phyloP scores from a whole-genome alignment of 2,113 vertebrate genomes.

The Rhinoderma darwinii region DNA sequence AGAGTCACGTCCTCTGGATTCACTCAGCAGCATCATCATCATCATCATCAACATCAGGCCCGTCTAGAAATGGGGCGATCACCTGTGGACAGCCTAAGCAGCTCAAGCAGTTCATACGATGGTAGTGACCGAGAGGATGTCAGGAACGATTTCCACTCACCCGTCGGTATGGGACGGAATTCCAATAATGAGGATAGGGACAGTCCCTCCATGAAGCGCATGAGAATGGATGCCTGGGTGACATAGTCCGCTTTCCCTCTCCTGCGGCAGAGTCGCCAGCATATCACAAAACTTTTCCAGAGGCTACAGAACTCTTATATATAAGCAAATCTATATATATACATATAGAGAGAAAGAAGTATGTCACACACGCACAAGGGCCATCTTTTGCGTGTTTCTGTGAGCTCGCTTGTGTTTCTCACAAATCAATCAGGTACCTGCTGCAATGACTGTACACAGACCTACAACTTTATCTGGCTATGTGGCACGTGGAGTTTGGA shows the following conservation, averaged over 20 bases:
- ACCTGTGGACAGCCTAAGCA: constrained; percentile 96
- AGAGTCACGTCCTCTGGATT: constrained; percentile 89
- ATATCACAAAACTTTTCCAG: constrained; percentile 79
- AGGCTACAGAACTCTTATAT: constrained; percentile 79
- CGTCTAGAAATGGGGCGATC: constrained; percentile 95
- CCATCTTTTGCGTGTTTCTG: constrained; percentile 64
- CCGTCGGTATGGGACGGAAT: constrained; percentile 84
- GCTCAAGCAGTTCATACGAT: constrained; percentile 96
- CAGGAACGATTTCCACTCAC: constrained; percentile 90
- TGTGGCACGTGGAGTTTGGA: constrained; percentile 86
- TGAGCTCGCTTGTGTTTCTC: constrained; percentile 76
- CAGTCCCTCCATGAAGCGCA: constrained; percentile 93
- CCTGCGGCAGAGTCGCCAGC: constrained; percentile 74
- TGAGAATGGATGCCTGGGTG: constrained; percentile 98
- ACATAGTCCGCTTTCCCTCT: constrained; percentile 77
- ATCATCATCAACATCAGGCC: constrained; percentile 75
- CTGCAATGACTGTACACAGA: constrained; percentile 78
- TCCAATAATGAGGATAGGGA: constrained; percentile 84
- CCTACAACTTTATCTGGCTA: constrained; percentile 79
- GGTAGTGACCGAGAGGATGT: constrained; percentile 96
- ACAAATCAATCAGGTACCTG: constrained; percentile 87
- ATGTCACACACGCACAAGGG: constrained; percentile 74
- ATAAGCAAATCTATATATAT: constrained; percentile 75
- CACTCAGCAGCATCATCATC: constrained; percentile 72
- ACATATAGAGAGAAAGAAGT: constrained; percentile 68